phyloP scores from a whole-genome alignment of 2,113 vertebrate genomes.

The Stercorarius parasiticus region DNA sequence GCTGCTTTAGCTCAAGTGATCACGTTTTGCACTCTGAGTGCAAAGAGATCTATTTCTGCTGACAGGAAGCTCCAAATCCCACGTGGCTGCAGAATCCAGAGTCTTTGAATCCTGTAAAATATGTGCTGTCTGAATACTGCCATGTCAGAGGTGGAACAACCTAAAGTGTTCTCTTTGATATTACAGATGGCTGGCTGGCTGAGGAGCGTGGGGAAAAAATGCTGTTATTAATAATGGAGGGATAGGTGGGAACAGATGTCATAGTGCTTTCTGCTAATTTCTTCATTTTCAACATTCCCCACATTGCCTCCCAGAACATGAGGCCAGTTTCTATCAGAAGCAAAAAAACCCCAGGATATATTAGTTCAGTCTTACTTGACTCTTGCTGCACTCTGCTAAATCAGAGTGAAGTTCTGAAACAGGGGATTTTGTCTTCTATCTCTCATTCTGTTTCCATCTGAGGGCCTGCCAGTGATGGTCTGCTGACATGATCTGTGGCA shows the following conservation, averaged over 20 bases:
- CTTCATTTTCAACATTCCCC: background rate
- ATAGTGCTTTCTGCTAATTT: background rate
- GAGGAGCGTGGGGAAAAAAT: background rate
- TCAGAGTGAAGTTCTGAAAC: background rate
- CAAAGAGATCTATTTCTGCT: background rate
- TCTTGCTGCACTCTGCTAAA: background rate
- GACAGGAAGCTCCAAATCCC: background rate
- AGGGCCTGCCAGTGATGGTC: background rate
- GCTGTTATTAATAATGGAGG: background rate
- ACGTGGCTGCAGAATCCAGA: background rate
- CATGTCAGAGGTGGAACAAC: background rate
- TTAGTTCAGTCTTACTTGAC: background rate
- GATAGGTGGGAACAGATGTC: background rate
- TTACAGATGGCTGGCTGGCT: background rate
- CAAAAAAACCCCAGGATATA: background rate
- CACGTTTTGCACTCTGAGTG: background rate
- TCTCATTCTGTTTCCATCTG: background rate
- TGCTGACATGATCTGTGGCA: rapidly evolving
- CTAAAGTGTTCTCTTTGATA: background rate
- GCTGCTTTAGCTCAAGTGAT: background rate
- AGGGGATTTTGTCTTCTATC: background rate
- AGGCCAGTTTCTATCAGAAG: background rate
- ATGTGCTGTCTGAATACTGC: background rate
- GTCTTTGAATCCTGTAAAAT: background rate
- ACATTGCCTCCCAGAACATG: background rate